Evolutionary conservation across 2,113 vertebrate species (phyloP).

Genomic region (Calypte anna): DNA sequence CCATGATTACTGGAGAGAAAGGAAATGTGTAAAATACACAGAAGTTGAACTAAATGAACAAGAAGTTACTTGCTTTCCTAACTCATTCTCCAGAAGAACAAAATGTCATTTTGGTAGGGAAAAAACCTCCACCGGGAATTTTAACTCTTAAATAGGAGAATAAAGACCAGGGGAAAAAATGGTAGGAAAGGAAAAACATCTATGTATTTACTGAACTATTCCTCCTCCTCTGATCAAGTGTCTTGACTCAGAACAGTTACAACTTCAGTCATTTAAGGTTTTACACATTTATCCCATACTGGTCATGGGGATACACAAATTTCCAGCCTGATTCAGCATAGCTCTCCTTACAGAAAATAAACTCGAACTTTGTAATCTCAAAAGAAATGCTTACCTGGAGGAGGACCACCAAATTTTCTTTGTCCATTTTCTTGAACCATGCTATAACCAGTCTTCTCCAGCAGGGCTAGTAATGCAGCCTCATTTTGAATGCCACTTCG

Average conservation of each 20-base stretch:
- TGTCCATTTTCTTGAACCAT: slow-evolving; percentile 97
- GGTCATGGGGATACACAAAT: not conserved
- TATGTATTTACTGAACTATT: not conserved
- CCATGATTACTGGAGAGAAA: not conserved
- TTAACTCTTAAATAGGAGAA: not conserved
- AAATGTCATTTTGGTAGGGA: not conserved
- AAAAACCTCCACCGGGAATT: not conserved
- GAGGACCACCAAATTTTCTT: slow-evolving; percentile 94
- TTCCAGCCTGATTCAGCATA: not conserved
- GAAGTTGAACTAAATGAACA: not conserved
- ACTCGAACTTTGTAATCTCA: not conserved
- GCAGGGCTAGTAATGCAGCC: slow-evolving; percentile 85
- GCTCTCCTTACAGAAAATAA: not conserved
- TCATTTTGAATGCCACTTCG: slow-evolving; percentile 77
- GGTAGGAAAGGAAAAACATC: not conserved
- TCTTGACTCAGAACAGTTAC: not conserved
- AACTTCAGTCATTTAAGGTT: not conserved
- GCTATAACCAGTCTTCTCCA: slow-evolving; percentile 90
- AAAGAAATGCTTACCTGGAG: slow-evolving; percentile 82
- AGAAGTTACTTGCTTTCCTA: not conserved
- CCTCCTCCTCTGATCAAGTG: not conserved
- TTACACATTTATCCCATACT: not conserved
- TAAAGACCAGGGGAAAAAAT: not conserved
- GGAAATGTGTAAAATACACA: not conserved
- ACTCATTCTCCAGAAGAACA: not conserved